Conservation (phyloP, 2,888 invertebrate genomes). For the Macropis europaea region DNA sequence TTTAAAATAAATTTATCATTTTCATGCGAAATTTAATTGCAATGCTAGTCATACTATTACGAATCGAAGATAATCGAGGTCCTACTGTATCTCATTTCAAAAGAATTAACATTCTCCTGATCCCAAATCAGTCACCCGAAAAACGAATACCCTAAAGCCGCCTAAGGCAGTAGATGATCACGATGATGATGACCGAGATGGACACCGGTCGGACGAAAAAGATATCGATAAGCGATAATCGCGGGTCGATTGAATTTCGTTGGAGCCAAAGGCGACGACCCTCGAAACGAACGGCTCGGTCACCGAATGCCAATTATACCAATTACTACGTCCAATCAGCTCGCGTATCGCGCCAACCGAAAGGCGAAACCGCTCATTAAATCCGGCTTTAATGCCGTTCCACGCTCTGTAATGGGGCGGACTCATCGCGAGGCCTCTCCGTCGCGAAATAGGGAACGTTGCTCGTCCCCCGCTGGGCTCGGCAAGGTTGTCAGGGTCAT, state of each 20-base stretch:
- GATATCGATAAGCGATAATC: conserved; percentile 7
- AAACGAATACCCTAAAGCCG: too few species aligned
- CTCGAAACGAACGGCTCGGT: conserved; percentile 1
- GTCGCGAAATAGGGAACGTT: conserved; percentile 39
- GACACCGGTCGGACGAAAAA: not conserved
- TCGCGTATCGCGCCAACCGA: conserved; percentile 64
- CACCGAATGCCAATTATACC: conserved; percentile 55
- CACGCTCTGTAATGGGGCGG: conserved; percentile 30
- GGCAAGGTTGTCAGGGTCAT: conserved; percentile 45
- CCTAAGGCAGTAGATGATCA: too few species aligned
- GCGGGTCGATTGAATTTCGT: conserved; percentile 19
- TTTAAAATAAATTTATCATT: too few species aligned
- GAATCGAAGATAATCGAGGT: too few species aligned
- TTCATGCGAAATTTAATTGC: too few species aligned
- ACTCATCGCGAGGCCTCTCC: conserved; percentile 23
- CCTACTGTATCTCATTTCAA: too few species aligned
- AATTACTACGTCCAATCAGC: conserved; percentile 64
- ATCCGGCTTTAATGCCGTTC: conserved; percentile 52
- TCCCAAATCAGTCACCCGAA: too few species aligned
- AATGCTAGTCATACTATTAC: too few species aligned
- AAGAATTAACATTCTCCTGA: too few species aligned
- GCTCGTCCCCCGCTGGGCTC: conserved; percentile 26
- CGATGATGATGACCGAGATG: too few species aligned
- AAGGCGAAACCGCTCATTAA: conserved; percentile 66
- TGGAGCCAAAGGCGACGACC: conserved; percentile 10